A percentile compares a stretch with the other conserved stretches of the same genome.
These are phyloP conservation scores for Malurus leucopterus DNA, from an alignment of 2,797 vertebrate species.

Conservation along the genomic window DNA sequence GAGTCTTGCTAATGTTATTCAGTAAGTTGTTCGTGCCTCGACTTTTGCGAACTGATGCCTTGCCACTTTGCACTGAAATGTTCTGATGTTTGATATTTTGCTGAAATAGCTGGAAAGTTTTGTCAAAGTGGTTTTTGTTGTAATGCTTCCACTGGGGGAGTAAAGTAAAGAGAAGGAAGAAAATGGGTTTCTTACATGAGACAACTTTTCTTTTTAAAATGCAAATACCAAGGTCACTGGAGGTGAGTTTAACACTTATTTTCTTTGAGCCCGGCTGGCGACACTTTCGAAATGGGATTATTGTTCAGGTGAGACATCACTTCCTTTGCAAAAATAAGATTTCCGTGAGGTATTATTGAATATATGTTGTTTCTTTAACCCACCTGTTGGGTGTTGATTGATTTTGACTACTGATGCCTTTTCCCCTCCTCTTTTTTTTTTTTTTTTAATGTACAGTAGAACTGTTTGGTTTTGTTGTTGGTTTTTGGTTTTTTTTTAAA, in stretches of 20 bases:
- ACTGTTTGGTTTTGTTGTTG: background rate
- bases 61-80: background rate
- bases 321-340: background rate
- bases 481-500: background rate
- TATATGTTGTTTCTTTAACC: background rate
- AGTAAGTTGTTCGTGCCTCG: background rate
- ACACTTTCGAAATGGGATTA: background rate
- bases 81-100: background rate
- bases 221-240: background rate
- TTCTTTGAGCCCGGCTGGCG: background rate
- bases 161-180: background rate
- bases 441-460: background rate
- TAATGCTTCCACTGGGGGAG: background rate
- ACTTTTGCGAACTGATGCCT: background rate
- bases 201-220: background rate
- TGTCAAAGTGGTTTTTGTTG: background rate
- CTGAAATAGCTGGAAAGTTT: background rate
- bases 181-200: fast-evolving
- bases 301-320: background rate
- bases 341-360: background rate
- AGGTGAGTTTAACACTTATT: background rate
- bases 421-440: background rate
- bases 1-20: background rate
- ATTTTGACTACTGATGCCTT: background rate
- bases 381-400: background rate